Base-by-base conservation (phyloP, 2,888 invertebrate genomes). In the Sphinx pinastri region DNA sequence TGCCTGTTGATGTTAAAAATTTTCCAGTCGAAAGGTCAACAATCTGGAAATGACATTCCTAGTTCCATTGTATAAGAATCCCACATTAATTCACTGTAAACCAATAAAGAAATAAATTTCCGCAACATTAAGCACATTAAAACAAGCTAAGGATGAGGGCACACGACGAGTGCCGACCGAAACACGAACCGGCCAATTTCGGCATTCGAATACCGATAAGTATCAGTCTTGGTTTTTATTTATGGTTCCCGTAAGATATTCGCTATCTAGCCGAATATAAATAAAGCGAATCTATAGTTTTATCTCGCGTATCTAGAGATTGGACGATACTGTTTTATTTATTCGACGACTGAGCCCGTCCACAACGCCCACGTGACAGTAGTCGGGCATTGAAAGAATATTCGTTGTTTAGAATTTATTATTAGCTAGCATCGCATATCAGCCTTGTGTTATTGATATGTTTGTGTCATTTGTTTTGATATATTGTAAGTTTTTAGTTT, bases 191-290 rank as follows among this genome's bases (percentile, higher is more conserved):
- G 76, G 74, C 83, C 84, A 84, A 85, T 86, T 87, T 87, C 81
- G 84, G 83, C 77, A 77, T 84, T 78, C 78, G 51, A 68, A 69
- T 51, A 45, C 66, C 55, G 86, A 87, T 87, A 86, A 77, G 70
- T 72, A 87, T 86, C 86, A 79, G 83, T 87, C 86, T 86, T 81
- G 77, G 81, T 85, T 88, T 88, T 89, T 88, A 89, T 89, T 89
- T 89, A 88, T 86, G 83, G 77, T 69, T 74, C 71, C 74, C 76
- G 82, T 81, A 83, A 84, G 82, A 84, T 86, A 84, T 87, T 84
- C 81, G 81, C 84, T 82, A 86, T 85, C 84, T 87, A 87, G 82
- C 80, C 78, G 75, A 78, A 80, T 84, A 86, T 88, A 86, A 87
- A 86, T 87, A 85, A 86, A 81, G 81, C 78, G 76, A 79, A 87